phyloP scores from a whole-genome alignment of 2,113 vertebrate genomes.

The Limanda limanda region DNA sequence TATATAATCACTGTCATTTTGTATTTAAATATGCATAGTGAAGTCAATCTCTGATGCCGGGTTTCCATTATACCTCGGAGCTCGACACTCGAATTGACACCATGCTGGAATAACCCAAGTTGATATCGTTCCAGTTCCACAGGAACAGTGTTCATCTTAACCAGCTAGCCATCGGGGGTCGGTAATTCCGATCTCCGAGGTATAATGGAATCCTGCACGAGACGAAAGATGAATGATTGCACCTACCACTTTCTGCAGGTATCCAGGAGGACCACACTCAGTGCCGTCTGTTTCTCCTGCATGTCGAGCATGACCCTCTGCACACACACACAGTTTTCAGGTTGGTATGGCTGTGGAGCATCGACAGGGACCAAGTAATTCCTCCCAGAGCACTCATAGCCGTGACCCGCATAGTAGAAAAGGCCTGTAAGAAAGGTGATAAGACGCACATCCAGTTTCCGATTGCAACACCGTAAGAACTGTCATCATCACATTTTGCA shows the following conservation, averaged over 20 bases:
- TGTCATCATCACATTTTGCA: not conserved
- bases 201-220: not conserved
- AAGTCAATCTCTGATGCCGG: no score
- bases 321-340: conserved; percentile 88
- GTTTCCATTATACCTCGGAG: no score
- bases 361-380: conserved; percentile 91
- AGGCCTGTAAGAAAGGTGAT: conserved; percentile 76
- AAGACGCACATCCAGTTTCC: conserved; percentile 1
- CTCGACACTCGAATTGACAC: no score
- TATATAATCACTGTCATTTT: not conserved
- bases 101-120: no score
- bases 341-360: conserved; percentile 86
- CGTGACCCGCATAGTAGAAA: conserved; percentile 92
- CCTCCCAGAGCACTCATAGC: conserved; percentile 86
- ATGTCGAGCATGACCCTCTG: conserved; percentile 87
- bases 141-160: no score
- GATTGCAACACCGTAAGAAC: not conserved
- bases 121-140: no score
- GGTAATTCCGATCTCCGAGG: no score
- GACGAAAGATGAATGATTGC: not conserved
- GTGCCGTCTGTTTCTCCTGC: conserved; percentile 85
- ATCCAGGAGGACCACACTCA: conserved; percentile 88
- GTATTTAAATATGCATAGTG: not conserved
- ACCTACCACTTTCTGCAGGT: conserved; percentile 89
- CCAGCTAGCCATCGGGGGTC: no score